These are phyloP conservation scores for Chauna torquata DNA, from an alignment of 2,113 vertebrate genomes.

Conservation along the genomic window DNA sequence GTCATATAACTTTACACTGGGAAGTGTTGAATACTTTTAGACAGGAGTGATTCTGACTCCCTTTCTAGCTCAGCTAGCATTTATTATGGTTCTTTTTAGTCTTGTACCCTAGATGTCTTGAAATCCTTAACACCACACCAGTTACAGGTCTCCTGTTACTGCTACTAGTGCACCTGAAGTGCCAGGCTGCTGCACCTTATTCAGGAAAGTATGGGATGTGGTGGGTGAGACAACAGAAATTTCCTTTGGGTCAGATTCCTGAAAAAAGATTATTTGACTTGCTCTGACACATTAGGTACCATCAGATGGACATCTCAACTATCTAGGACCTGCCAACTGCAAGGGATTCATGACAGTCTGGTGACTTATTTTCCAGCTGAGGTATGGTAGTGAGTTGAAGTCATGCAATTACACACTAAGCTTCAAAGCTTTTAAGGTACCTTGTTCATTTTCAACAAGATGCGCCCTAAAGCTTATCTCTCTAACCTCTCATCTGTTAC, in stretches of 20 bases:
- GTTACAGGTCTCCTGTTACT: neutral
- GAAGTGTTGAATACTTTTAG: neutral
- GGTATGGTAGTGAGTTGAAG: neutral
- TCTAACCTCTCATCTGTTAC: neutral
- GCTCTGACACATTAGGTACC: neutral
- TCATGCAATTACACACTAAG: neutral
- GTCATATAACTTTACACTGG: neutral
- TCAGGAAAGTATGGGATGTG: neutral
- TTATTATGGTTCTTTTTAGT: neutral
- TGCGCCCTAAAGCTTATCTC: neutral
- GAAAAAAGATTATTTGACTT: neutral
- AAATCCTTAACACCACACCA: neutral
- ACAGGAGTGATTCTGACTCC: neutral
- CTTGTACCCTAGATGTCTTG: neutral
- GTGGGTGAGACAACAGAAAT: neutral
- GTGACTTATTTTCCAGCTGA: neutral
- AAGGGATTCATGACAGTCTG: neutral
- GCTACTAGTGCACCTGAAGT: neutral
- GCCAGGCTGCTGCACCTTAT: neutral
- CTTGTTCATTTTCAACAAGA: neutral
- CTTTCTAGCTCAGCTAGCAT: neutral
- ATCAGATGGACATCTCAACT: neutral
- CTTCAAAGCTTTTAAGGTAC: neutral
- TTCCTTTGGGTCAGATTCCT: neutral
- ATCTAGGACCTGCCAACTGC: neutral